These are phyloP conservation scores for Sylvilagus floridanus DNA, from an alignment of 2,797 vertebrate species.

Conservation along the genomic window DNA sequence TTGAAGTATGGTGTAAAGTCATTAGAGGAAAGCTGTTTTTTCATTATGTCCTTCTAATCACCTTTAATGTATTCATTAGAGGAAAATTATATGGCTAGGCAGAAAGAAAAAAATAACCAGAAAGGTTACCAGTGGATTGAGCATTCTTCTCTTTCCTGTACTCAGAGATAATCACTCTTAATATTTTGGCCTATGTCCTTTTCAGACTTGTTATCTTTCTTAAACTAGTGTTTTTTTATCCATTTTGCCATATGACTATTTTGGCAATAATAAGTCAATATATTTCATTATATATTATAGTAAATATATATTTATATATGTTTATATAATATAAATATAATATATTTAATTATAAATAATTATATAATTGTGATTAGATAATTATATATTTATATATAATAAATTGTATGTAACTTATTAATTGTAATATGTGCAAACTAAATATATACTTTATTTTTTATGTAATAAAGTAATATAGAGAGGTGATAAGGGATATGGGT, in stretches of 20 bases:
- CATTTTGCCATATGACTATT: neutral
- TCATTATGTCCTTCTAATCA: neutral
- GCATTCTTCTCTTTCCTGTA: neutral
- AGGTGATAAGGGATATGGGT: neutral
- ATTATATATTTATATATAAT: too few species aligned
- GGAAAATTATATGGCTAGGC: neutral
- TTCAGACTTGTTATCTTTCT: neutral
- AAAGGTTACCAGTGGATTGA: neutral
- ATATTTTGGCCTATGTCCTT: neutral
- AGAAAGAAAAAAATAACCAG: neutral
- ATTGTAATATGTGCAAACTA: too few species aligned
- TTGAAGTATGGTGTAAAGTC: neutral
- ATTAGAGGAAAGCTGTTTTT: slow-evolving; percentile 7
- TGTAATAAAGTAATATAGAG: neutral
- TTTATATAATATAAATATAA: too few species aligned
- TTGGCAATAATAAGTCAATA: neutral
- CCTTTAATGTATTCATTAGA: neutral
- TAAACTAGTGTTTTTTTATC: slow-evolving; percentile 34
- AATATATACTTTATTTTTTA: too few species aligned
- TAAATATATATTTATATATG: too few species aligned
- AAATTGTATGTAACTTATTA: too few species aligned
- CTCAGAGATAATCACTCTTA: slow-evolving; percentile 44
- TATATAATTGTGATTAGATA: too few species aligned
- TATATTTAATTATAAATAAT: too few species aligned
- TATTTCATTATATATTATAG: neutral